Conservation (phyloP, 1,140 invertebrate genomes). For the Drosophila funebris region DNA sequence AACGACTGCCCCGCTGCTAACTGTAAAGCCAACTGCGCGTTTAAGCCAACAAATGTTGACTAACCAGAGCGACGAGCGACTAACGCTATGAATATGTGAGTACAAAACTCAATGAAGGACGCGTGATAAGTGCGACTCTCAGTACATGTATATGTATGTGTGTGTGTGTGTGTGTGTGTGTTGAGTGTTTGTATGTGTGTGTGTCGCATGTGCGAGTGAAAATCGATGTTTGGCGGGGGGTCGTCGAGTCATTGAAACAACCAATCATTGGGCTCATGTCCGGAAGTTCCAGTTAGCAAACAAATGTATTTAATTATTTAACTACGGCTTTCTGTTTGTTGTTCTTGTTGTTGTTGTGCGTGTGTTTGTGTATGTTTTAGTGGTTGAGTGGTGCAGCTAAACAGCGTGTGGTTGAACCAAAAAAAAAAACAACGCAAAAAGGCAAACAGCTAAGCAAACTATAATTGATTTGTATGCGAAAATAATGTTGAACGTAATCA, state of each 20-base stretch:
- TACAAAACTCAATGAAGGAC: slow-evolving; percentile 22
- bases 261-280: slow-evolving; percentile 27
- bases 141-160: background rate
- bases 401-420: slow-evolving; percentile 7
- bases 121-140: slow-evolving; percentile 3
- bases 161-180: background rate
- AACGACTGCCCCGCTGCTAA: slow-evolving; percentile 4
- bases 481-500: background rate
- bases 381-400: background rate
- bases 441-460: background rate
- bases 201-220: slow-evolving; percentile 53
- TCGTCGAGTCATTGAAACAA: slow-evolving; percentile 41
- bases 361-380: too few species aligned
- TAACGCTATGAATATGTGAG: slow-evolving; percentile 15
- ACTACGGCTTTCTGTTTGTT: slow-evolving; percentile 14
- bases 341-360: slow-evolving; percentile 9
- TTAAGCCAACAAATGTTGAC: slow-evolving; percentile 33
- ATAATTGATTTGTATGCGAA: background rate
- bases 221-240: slow-evolving; percentile 67
- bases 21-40: slow-evolving; percentile 29
- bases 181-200: slow-evolving; percentile 33
- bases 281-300: slow-evolving; percentile 67
- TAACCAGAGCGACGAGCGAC: slow-evolving; percentile 12
- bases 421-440: slow-evolving; percentile 12
- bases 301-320: slow-evolving; percentile 76